Conservation (phyloP, 2,888 invertebrate species). For the Tinea pellionella region DNA sequence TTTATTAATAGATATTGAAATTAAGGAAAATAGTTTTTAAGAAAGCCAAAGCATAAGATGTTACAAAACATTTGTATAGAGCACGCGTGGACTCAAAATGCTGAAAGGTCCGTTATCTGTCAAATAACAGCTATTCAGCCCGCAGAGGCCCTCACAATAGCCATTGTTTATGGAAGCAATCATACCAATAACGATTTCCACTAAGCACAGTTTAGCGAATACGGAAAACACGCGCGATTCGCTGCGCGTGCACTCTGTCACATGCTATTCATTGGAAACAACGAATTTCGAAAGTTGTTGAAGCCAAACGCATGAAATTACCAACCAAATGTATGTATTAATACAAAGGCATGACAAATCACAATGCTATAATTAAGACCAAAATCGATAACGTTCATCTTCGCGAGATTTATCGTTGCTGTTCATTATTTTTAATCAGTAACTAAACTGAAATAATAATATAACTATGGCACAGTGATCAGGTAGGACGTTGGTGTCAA, state of each 20-base stretch:
- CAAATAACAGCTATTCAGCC: constrained; percentile 39
- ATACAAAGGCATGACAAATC: background rate
- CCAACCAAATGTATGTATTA: background rate
- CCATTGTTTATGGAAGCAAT: constrained; percentile 68
- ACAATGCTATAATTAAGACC: background rate
- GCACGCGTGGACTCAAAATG: background rate
- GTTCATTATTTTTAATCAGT: background rate
- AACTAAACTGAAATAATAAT: background rate
- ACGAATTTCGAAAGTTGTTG: background rate
- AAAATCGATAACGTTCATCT: background rate
- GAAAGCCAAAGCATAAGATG: no score
- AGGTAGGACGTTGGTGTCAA: no score
- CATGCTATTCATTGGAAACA: background rate
- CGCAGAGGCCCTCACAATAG: constrained; percentile 55
- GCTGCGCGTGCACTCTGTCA: constrained; percentile 53
- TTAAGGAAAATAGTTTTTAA: no score
- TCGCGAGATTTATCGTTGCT: background rate
- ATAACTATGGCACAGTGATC: no score
- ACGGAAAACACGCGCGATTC: constrained; percentile 61
- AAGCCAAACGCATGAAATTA: background rate
- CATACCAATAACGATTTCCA: constrained; percentile 64
- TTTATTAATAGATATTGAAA: no score
- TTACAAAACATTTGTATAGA: background rate
- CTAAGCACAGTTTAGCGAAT: background rate
- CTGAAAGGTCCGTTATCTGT: constrained; percentile 42